These are phyloP conservation scores for Euphydryas editha DNA, from an alignment of 2,888 invertebrate species.

Conservation along the genomic window DNA sequence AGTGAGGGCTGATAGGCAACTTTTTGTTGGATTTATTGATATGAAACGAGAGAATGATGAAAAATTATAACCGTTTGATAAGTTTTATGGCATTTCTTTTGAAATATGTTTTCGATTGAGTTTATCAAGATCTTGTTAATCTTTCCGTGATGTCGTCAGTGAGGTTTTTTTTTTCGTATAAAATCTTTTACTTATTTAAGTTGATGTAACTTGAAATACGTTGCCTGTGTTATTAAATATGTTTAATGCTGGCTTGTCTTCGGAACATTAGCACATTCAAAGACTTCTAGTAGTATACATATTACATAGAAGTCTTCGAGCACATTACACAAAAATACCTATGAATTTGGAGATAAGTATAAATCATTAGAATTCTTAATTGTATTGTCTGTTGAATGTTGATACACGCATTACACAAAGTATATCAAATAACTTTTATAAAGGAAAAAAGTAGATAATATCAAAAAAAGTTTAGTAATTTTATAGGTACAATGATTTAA, in stretches of 20 bases:
- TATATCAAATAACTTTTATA: no score
- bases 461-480: not conserved
- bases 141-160: not conserved
- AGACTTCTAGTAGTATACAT: no score
- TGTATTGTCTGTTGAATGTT: no score
- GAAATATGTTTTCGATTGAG: conserved; percentile 1
- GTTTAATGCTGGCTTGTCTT: no score
- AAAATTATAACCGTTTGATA: conserved; percentile 36
- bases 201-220: not conserved
- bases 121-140: conserved; percentile 39
- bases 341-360: no score
- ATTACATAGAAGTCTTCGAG: no score
- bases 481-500: not conserved
- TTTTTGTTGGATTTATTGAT: conserved; percentile 35
- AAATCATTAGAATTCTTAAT: no score
- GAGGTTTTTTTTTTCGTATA: not conserved
- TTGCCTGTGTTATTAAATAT: not conserved
- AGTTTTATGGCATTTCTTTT: conserved; percentile 50
- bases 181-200: not conserved
- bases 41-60: conserved; percentile 34
- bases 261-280: no score
- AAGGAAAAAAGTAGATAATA: no score
- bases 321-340: no score
- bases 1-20: conserved; percentile 33
- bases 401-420: no score